Conservation (phyloP, 1,140 invertebrate genomes). For the Drosophila burlai region DNA sequence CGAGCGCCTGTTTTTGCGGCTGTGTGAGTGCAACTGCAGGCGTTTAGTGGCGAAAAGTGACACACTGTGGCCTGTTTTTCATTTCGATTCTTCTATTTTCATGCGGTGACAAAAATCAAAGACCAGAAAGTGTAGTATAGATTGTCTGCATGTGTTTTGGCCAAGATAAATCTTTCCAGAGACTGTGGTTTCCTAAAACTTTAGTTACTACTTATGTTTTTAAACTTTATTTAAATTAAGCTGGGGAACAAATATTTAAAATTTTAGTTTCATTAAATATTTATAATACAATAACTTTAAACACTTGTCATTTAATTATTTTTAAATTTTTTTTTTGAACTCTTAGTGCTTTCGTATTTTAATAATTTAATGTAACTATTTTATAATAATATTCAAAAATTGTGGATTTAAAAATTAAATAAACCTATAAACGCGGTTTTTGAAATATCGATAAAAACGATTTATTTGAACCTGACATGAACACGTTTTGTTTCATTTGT, state of each 20-base stretch:
- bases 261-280: no score
- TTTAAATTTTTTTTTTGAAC: no score
- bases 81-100: not conserved
- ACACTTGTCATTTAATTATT: no score
- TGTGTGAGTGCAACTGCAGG: constrained; percentile 60
- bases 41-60: constrained; percentile 60
- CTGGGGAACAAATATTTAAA: no score
- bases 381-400: not conserved
- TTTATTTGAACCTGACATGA: not conserved
- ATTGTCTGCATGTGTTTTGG: not conserved
- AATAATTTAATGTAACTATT: not conserved
- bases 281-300: no score
- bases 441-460: not conserved
- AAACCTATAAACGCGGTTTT: not conserved
- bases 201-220: not conserved
- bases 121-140: not conserved
- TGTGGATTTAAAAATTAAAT: no score
- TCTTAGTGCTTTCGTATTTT: not conserved
- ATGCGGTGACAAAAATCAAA: constrained; percentile 3
- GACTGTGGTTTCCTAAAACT: not conserved
- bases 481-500: not conserved
- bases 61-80: not conserved
- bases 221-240: no score
- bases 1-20: constrained; percentile 6
- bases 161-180: not conserved